Percentiles rank a stretch among this genome's conserved stretches.
phyloP scores from a whole-genome alignment of 2,797 vertebrate genomes.

The Poeciliopsis paucimaculata region DNA sequence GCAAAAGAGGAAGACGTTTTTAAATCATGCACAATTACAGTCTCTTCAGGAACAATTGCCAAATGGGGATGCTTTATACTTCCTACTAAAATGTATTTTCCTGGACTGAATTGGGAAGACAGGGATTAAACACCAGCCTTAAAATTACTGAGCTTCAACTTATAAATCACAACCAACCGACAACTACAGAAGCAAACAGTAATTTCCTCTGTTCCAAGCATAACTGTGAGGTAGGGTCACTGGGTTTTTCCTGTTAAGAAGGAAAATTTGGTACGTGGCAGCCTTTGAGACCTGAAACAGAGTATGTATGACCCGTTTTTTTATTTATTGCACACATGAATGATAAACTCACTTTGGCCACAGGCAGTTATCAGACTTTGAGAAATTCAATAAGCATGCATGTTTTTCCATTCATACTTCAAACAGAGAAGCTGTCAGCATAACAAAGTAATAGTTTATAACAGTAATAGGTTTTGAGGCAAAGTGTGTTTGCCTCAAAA shows the following conservation, averaged over 20 bases:
- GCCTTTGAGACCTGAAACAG: background rate
- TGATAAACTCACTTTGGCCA: background rate
- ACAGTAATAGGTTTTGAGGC: too few relatives aligned
- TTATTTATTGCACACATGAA: slow-evolving; percentile 1
- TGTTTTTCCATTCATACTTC: background rate
- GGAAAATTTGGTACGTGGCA: background rate
- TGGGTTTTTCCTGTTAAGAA: background rate
- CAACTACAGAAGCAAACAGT: background rate
- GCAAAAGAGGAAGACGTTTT: background rate
- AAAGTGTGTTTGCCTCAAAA: background rate
- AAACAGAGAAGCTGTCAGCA: background rate
- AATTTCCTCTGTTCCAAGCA: background rate
- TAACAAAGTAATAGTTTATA: background rate
- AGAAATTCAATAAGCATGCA: background rate
- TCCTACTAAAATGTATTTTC: background rate
- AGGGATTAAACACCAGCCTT: background rate
- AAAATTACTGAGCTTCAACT: background rate
- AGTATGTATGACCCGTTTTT: background rate
- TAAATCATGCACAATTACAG: background rate
- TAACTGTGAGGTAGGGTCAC: background rate
- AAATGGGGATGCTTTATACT: background rate
- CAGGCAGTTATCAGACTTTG: background rate
- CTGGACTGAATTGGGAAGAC: background rate
- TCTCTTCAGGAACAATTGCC: background rate
- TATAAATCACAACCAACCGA: background rate